phyloP scores from a whole-genome alignment of 2,888 invertebrate genomes.

The Capitulum mitella region DNA sequence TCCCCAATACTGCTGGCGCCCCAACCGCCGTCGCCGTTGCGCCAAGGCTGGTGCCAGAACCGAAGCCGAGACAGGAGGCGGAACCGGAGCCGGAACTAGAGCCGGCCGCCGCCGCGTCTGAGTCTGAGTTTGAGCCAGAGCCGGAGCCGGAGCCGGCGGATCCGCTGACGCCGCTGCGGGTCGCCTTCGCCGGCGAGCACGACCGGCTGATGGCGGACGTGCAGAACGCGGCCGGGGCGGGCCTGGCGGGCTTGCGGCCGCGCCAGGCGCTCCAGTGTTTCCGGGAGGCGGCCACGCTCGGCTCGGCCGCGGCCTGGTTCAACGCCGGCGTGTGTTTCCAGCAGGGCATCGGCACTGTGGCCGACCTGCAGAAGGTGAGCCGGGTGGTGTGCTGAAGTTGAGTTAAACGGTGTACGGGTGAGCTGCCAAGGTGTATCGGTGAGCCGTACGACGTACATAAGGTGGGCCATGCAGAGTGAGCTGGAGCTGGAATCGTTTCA shows the following conservation, averaged over 20 bases:
- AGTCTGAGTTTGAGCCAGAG: no score
- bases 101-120: not conserved
- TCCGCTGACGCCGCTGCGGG: not conserved
- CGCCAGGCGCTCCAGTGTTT: slow-evolving; percentile 9
- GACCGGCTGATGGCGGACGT: not conserved
- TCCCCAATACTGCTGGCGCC: not conserved
- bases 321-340: not conserved
- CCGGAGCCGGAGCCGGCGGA: not conserved
- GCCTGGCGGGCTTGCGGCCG: not conserved
- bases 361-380: not conserved
- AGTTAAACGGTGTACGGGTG: not conserved
- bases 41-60: no score
- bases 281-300: not conserved
- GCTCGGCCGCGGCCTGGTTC: slow-evolving; percentile 1
- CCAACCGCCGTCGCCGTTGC: not conserved
- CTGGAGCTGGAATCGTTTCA: no score
- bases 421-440: not conserved
- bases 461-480: no score
- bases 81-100: no score
- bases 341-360: not conserved
- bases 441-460: not conserved
- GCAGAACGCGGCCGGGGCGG: slow-evolving; percentile 4
- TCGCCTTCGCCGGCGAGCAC: not conserved
- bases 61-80: no score
- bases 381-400: not conserved